Percentiles rank a stretch among this genome's conserved stretches.
phyloP scores from a whole-genome alignment of 92 coral and sea anemone genomes.

The Palythoa caribaeorum region DNA sequence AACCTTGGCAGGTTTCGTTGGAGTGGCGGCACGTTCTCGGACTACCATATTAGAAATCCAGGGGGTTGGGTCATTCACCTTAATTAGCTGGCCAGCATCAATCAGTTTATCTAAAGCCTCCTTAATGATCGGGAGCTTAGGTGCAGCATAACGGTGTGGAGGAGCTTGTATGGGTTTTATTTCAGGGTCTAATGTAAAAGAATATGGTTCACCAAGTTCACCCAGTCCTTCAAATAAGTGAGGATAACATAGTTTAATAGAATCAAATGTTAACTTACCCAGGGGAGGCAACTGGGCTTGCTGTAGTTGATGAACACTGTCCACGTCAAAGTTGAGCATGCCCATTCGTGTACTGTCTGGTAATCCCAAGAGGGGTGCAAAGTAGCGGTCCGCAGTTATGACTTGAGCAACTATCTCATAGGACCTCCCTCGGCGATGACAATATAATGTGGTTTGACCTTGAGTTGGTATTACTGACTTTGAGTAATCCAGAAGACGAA shows the following conservation, averaged over 20 bases:
- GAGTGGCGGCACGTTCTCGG: too few relatives aligned
- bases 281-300: conserved; percentile 46
- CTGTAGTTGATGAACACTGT: conserved; percentile 62
- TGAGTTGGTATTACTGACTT: conserved; percentile 67
- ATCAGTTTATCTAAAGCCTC: conserved; percentile 61
- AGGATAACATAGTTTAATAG: conserved; percentile 49
- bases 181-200: conserved; percentile 58
- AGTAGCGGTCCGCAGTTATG: conserved; percentile 57
- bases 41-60: too few relatives aligned
- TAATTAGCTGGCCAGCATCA: conserved; percentile 56
- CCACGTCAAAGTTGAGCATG: conserved; percentile 55
- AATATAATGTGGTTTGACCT: conserved; percentile 67
- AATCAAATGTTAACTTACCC: conserved; percentile 63
- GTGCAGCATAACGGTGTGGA: conserved; percentile 70
- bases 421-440: conserved; percentile 62
- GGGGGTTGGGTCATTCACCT: conserved; percentile 64
- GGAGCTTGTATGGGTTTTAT: conserved; percentile 70
- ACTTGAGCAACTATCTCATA: conserved; percentile 53
- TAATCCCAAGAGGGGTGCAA: conserved; percentile 59
- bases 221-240: conserved; percentile 66
- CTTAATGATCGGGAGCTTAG: conserved; percentile 65
- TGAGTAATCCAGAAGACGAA: conserved; percentile 74
- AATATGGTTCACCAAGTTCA: conserved; percentile 57
- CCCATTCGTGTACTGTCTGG: conserved; percentile 66
- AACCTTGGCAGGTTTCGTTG: too few relatives aligned